These are phyloP conservation scores for Mastigias papua DNA, from an alignment of 30 jellyfish, hydroid and myxozoan genomes.

Conservation along the genomic window DNA sequence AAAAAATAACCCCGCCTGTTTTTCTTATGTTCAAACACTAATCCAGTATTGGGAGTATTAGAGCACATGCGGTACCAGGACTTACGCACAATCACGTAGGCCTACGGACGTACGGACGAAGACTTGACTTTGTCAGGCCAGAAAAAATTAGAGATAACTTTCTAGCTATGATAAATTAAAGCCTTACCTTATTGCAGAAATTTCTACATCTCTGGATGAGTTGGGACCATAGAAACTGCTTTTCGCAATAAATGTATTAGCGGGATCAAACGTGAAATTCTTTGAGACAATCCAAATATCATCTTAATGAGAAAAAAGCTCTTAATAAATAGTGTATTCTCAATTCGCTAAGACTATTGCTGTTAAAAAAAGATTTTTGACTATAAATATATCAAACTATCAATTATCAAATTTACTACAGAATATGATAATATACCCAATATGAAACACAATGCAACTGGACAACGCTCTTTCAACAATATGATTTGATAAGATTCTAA, in stretches of 20 bases:
- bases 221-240: slow-evolving; percentile 83
- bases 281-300: slow-evolving; percentile 80
- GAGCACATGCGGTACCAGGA: neutral
- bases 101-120: neutral
- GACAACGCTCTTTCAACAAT: neutral
- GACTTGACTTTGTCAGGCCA: neutral
- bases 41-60: neutral
- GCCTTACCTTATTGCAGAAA: slow-evolving; percentile 48
- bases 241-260: slow-evolving; percentile 66
- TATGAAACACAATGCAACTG: neutral
- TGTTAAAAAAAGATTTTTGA: too few relatives aligned
- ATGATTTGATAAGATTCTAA: neutral
- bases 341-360: too few relatives aligned
- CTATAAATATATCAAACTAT: too few relatives aligned
- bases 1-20: neutral
- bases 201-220: slow-evolving; percentile 70
- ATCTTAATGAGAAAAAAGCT: neutral
- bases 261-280: slow-evolving; percentile 48
- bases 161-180: slow-evolving; percentile 7
- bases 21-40: neutral
- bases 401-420: too few relatives aligned
- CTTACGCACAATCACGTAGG: neutral
- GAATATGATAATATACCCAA: too few relatives aligned
- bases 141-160: neutral
- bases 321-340: too few relatives aligned